phyloP scores from a whole-genome alignment of 2,113 vertebrate species.

The Sorex fumeus region DNA sequence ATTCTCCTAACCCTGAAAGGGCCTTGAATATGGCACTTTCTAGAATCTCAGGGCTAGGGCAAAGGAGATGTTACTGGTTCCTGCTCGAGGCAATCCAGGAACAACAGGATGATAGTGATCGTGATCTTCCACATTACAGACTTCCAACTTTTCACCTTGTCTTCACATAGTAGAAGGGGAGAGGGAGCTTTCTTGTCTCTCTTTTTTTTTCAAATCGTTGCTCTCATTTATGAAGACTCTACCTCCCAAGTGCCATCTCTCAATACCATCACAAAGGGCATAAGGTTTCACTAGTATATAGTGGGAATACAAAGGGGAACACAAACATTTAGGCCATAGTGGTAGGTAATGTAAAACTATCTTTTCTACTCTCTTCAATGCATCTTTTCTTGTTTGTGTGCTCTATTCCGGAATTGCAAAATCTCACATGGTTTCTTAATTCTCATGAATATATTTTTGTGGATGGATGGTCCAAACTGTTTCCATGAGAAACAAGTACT shows the following conservation, averaged over 20 bases:
- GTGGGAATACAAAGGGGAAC: neutral
- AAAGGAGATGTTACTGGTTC: too few relatives aligned
- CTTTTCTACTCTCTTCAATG: neutral
- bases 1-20: too few relatives aligned
- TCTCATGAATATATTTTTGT: neutral
- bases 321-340: neutral
- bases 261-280: neutral
- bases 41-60: too few relatives aligned
- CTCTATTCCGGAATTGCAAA: neutral
- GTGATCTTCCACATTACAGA: neutral
- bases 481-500: neutral
- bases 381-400: conserved; percentile 9
- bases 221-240: neutral
- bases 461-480: neutral
- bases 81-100: too few relatives aligned
- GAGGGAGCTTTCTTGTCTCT: neutral
- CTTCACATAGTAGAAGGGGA: neutral
- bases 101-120: too few relatives aligned
- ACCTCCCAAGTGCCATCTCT: neutral
- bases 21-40: too few relatives aligned
- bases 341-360: neutral
- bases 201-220: neutral
- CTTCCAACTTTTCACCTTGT: neutral
- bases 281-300: neutral
- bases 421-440: neutral